A percentile compares a stretch with the other conserved stretches of the same genome.
Evolutionary conservation across 2,797 vertebrate species (phyloP).

Genomic region (Carcharodon carcharias): DNA sequence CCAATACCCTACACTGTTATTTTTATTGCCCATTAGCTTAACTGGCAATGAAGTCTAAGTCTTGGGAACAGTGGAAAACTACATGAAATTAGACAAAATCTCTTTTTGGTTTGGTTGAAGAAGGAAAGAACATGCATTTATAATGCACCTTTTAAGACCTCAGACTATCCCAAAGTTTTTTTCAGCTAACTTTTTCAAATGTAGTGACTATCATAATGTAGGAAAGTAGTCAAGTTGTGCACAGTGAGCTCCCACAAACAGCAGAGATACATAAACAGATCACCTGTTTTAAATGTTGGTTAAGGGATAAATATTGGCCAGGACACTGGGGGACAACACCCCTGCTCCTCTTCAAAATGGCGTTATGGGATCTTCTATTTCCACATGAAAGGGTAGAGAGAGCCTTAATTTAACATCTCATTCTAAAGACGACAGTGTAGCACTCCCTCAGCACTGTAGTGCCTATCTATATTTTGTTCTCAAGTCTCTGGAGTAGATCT

Average conservation of each 20-base stretch:
- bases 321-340: background rate
- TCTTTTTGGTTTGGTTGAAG: background rate
- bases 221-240: background rate
- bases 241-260: background rate
- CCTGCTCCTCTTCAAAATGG: background rate
- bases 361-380: background rate
- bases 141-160: too few relatives aligned
- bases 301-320: background rate
- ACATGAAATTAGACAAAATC: background rate
- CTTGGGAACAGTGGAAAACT: background rate
- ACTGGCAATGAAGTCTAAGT: background rate
- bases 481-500: background rate
- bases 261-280: background rate
- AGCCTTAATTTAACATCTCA: background rate
- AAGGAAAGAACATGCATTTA: background rate
- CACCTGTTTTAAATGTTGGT: background rate
- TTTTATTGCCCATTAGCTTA: background rate
- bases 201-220: background rate
- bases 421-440: background rate
- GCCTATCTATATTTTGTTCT: background rate
- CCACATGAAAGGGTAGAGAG: background rate
- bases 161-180: background rate
- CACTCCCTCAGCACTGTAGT: background rate
- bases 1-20: background rate
- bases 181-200: background rate